Percentiles rank a stretch among this genome's conserved stretches.
These are phyloP conservation scores for Pseudomugil gertrudae DNA, from an alignment of 2,797 vertebrate genomes.

Conservation along the genomic window DNA sequence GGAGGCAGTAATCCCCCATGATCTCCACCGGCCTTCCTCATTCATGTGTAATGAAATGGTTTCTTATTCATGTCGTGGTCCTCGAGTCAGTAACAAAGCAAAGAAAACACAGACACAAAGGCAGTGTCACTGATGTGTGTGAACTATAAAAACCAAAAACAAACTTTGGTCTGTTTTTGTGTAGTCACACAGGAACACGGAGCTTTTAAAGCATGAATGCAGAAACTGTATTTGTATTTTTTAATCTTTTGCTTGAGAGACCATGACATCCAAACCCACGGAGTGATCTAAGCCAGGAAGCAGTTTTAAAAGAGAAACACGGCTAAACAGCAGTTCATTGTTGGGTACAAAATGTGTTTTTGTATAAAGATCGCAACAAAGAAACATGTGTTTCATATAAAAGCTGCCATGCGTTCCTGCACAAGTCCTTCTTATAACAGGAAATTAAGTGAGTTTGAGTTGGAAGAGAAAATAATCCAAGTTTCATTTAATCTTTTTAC, in stretches of 20 bases:
- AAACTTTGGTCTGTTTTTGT: neutral
- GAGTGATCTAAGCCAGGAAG: constrained; percentile 1
- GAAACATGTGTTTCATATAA: neutral
- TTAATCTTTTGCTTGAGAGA: constrained; percentile 60
- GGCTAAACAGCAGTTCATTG: constrained; percentile 15
- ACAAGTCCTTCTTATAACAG: neutral
- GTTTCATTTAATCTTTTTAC: neutral
- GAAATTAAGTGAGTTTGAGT: neutral
- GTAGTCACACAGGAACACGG: constrained; percentile 31
- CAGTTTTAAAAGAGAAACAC: neutral
- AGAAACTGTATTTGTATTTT: constrained; percentile 44
- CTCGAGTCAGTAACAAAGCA: constrained; percentile 12
- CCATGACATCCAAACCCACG: constrained; percentile 36
- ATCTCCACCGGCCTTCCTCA: constrained; percentile 37
- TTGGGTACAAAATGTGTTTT: constrained; percentile 7
- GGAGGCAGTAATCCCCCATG: constrained; percentile 29
- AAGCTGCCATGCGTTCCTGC: neutral
- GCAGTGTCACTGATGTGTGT: constrained; percentile 1
- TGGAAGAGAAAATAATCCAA: neutral
- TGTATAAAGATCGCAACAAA: neutral
- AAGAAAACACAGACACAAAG: constrained; percentile 7
- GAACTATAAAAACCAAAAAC: constrained; percentile 14
- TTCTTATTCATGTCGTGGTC: constrained; percentile 49
- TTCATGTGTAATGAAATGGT: constrained; percentile 46
- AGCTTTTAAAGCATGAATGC: constrained; percentile 39